These are phyloP conservation scores for Thamnophis sirtalis DNA, from an alignment of 2,113 vertebrate species.

Conservation along the genomic window DNA sequence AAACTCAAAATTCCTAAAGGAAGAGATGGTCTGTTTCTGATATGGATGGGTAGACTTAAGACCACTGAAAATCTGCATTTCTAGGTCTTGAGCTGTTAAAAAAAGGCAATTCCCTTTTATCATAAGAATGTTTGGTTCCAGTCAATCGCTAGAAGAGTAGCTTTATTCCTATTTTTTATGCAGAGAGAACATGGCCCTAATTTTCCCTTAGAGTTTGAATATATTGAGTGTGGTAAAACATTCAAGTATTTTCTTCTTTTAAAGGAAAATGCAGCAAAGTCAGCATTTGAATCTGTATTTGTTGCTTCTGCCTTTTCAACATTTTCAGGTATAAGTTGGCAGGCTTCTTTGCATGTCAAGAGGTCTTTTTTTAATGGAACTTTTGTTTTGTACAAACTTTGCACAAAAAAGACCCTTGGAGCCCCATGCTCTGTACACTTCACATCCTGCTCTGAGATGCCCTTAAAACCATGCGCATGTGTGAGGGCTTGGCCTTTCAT, in stretches of 20 bases:
- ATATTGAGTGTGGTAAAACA: not conserved
- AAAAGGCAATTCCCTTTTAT: not conserved
- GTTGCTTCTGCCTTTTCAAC: conserved; percentile 61
- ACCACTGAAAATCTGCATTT: not conserved
- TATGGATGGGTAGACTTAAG: not conserved
- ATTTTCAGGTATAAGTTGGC: conserved; percentile 51
- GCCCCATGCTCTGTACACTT: conserved; percentile 13
- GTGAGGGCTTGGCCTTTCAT: not conserved
- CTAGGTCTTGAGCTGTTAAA: not conserved
- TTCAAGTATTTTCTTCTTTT: not conserved
- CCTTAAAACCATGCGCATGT: conserved; percentile 1
- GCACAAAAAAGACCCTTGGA: conserved; percentile 7
- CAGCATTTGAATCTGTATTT: conserved; percentile 40
- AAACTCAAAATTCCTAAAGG: not conserved
- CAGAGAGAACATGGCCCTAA: no score
- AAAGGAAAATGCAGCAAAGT: conserved; percentile 41
- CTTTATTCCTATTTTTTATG: not conserved
- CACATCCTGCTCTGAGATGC: conserved; percentile 12
- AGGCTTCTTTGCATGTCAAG: conserved; percentile 55
- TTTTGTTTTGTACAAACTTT: conserved; percentile 48
- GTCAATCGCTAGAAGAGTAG: not conserved
- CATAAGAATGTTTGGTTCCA: not conserved
- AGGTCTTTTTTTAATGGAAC: conserved; percentile 68
- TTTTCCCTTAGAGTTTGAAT: not conserved
- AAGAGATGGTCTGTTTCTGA: not conserved